Evolutionary conservation across 2,888 invertebrate species (phyloP), one percentile per base, ranked within the genome.

Genomic region (Palloptera scutellata): DNA sequence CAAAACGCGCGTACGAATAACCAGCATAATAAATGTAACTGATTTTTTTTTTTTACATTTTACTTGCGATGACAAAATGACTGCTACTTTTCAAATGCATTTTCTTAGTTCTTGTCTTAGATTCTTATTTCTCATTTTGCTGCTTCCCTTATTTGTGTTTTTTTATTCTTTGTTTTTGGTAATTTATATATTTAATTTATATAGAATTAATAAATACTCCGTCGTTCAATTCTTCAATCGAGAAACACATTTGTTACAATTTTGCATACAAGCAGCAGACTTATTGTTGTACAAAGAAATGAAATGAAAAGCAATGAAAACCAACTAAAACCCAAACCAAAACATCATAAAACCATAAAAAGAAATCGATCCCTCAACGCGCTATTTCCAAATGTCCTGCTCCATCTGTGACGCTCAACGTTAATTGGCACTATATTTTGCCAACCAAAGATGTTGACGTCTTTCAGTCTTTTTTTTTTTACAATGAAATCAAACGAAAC

Each of bases 391-490:
- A 69, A 72, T 70, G 71, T 70, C 70, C 71, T 57, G 42, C 48
- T 57, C 64, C 68, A 66, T 70, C 43, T 58, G 66, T 13, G 59
- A 66, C 53, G 57, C 52, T 66, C 13, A n/a, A 42, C n/a, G 55
- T 63, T 17, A 43, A 61, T 12, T 61, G 62, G 69, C 57, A 59
- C 65, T 64, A 65, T 5, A 65, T 69, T 64, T 59, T 61, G 5
- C 12, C 51, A 8, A 55, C 51, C 13, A 53, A 64, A 41, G 45
- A 45, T 20, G 54, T 20, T 64, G 12, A 11, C 17, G 20, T 60
- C 43, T 48, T 60, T 43, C 20, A 73, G 78, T 76, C 73, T 79
- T 79, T 78, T 78, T 79, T 78, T 78, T 75, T 79, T 79, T 76
- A 75, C 69, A 78, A 67, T 74, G 74, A 75, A 77, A 74, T 54